Evolutionary conservation across 2,797 vertebrate genomes (phyloP).

Genomic region (Cryptoblepharus egeriae): DNA sequence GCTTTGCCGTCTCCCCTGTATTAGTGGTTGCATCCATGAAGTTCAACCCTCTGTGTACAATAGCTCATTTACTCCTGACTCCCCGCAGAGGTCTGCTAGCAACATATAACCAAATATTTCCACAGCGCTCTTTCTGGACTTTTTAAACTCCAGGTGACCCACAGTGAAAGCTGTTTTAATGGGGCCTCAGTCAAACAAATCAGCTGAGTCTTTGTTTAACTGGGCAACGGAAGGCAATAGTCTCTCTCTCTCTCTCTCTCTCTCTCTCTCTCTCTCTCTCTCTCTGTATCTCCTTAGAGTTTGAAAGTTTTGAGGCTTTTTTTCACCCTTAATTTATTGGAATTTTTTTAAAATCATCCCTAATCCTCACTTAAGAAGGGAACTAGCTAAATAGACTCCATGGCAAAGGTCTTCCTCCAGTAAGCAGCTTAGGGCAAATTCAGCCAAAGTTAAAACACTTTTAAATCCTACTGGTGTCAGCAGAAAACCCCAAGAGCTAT

Average conservation of each 20-base stretch:
- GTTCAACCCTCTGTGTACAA: background rate
- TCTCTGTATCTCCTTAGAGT: constrained; percentile 9
- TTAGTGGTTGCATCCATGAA: constrained; percentile 19
- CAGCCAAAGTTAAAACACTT: background rate
- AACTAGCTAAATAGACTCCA: background rate
- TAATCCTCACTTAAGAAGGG: constrained; percentile 1
- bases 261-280: background rate
- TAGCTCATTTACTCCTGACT: constrained; percentile 39
- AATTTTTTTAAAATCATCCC: background rate
- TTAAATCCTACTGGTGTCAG: background rate
- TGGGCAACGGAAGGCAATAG: constrained; percentile 30
- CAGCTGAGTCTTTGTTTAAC: constrained; percentile 46
- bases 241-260: background rate
- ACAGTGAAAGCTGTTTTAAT: constrained; percentile 57
- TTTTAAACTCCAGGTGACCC: constrained; percentile 60
- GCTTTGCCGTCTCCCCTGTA: constrained; percentile 19
- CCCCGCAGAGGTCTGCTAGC: constrained; percentile 33
- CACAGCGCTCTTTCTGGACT: constrained; percentile 58
- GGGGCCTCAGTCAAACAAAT: constrained; percentile 36
- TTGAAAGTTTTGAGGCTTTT: constrained; percentile 22
- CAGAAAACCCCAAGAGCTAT: background rate
- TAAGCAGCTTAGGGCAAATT: background rate
- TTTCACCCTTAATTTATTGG: constrained; percentile 17
- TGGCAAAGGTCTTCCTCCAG: background rate
- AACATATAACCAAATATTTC: constrained; percentile 50